Conservation (phyloP, 2,888 invertebrate species). For the Netelia melanura region DNA sequence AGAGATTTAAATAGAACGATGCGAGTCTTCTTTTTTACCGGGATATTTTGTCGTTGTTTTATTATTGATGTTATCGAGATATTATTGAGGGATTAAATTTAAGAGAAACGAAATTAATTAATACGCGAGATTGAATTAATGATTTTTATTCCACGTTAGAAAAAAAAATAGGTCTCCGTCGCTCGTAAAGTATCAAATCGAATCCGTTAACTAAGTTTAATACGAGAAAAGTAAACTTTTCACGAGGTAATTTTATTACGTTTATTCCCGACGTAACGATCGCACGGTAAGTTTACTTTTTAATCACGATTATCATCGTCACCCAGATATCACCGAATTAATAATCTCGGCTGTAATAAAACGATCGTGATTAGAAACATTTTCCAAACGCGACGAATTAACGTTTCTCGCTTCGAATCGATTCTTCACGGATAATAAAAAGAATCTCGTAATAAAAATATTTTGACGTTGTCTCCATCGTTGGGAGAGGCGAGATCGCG, state of each 20-base stretch:
- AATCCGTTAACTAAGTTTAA: not conserved
- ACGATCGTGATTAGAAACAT: not conserved
- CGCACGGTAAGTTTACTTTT: not conserved
- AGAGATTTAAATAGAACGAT: not conserved
- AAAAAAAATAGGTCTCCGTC: no score
- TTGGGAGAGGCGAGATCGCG: no score
- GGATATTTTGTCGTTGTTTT: no score
- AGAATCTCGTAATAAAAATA: not conserved
- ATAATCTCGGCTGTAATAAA: constrained; percentile 17
- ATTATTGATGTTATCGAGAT: no score
- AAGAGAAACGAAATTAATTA: no score
- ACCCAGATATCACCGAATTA: not conserved
- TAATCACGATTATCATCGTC: not conserved
- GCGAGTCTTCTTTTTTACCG: no score
- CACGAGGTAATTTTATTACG: not conserved
- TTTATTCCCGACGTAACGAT: not conserved
- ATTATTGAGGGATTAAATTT: no score
- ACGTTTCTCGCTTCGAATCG: constrained; percentile 5
- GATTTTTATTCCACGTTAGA: no score
- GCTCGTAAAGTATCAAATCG: constrained; percentile 1
- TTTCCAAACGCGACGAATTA: constrained; percentile 13
- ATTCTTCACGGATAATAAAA: constrained; percentile 15
- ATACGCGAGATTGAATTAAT: no score
- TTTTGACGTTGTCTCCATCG: not conserved
- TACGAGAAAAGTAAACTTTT: constrained; percentile 8